Conservation (phyloP, 2,797 vertebrate genomes). For the Harpagifer antarcticus region DNA sequence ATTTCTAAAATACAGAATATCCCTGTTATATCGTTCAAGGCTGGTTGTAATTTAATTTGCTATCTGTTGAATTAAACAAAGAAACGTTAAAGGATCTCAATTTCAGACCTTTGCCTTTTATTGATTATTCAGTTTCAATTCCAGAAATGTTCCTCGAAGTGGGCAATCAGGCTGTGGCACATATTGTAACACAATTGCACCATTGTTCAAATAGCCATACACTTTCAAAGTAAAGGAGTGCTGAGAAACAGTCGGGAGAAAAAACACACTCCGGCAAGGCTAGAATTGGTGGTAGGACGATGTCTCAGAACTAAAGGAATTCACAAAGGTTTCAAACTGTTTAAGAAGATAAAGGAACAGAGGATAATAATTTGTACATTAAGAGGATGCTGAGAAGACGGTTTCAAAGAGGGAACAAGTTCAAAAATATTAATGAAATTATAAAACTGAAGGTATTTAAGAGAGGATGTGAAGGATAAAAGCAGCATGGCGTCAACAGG, state of each 20-base stretch:
- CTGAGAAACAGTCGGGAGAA: neutral
- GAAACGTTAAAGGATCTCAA: neutral
- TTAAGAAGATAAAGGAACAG: slow-evolving; percentile 16
- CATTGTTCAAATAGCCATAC: neutral
- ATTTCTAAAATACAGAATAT: slow-evolving; percentile 23
- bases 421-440: slow-evolving; percentile 37
- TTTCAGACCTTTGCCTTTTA: neutral
- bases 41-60: slow-evolving; percentile 1
- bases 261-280: neutral
- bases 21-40: slow-evolving; percentile 14
- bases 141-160: neutral
- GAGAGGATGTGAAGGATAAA: slow-evolving; percentile 44
- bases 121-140: neutral
- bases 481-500: slow-evolving; percentile 37
- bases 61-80: slow-evolving; percentile 22
- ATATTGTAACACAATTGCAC: neutral
- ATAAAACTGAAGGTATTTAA: slow-evolving; percentile 28
- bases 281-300: neutral
- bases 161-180: neutral
- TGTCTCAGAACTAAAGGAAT: slow-evolving; percentile 29
- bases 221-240: slow-evolving; percentile 8
- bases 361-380: slow-evolving; percentile 29
- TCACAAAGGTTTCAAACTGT: slow-evolving; percentile 2
- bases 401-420: slow-evolving; percentile 51
- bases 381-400: slow-evolving; percentile 34